phyloP scores from a whole-genome alignment of 2,113 vertebrate species.

The Oxygymnocypris stewartii region DNA sequence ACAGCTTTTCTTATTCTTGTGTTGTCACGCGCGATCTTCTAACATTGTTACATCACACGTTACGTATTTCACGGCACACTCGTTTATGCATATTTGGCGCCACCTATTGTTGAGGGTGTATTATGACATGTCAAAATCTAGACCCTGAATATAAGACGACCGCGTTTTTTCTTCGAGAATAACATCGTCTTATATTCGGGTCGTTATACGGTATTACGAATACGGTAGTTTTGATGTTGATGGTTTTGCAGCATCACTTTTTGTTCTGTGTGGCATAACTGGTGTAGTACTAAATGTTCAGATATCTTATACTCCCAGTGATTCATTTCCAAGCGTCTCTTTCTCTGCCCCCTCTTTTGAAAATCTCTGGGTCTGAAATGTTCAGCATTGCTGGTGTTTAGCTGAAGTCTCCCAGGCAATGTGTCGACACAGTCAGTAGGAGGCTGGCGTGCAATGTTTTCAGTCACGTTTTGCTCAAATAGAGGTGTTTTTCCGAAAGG shows the following conservation, averaged over 20 bases:
- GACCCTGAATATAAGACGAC: too few relatives aligned
- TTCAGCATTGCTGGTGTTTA: background rate
- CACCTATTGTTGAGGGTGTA: too few relatives aligned
- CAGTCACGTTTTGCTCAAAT: constrained; percentile 7
- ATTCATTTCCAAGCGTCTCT: constrained; percentile 46
- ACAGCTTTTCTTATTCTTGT: too few relatives aligned
- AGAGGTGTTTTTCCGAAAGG: background rate
- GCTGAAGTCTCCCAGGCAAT: background rate
- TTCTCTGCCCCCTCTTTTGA: constrained; percentile 10
- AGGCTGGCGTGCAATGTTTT: constrained; percentile 4
- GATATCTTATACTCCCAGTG: constrained; percentile 51
- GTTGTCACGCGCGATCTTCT: too few relatives aligned
- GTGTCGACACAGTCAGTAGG: constrained; percentile 4
- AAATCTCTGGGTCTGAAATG: constrained; percentile 48
- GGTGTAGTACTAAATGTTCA: constrained; percentile 8
- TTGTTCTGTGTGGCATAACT: constrained; percentile 39
- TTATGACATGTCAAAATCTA: too few relatives aligned
- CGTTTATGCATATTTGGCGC: too few relatives aligned
- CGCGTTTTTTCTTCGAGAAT: too few relatives aligned
- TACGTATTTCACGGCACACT: too few relatives aligned
- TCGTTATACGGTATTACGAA: too few relatives aligned
- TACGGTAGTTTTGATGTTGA: too few relatives aligned
- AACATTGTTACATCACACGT: too few relatives aligned
- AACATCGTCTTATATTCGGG: too few relatives aligned
- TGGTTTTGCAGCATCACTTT: background rate